Conservation (phyloP, 2,113 vertebrate species). For the Atherinomorus stipes region DNA sequence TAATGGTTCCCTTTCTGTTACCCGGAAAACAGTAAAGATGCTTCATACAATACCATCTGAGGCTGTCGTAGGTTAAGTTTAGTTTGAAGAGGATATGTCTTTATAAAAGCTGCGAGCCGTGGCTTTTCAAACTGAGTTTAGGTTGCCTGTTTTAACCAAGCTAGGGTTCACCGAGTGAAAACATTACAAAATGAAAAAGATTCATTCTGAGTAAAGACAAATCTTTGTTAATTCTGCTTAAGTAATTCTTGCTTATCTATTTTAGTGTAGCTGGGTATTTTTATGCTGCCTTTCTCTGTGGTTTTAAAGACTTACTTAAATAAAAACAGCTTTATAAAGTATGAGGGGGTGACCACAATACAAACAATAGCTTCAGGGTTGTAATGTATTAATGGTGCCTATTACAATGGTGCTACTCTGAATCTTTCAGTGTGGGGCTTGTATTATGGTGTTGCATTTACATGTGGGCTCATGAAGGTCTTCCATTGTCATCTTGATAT, state of each 20-base stretch:
- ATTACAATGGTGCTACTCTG: neutral
- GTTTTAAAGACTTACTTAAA: neutral
- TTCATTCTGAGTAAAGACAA: neutral
- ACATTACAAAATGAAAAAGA: no score
- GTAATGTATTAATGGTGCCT: neutral
- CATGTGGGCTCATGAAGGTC: no score
- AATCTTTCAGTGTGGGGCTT: neutral
- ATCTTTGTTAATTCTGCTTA: neutral
- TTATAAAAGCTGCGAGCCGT: no score
- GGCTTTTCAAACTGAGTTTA: neutral
- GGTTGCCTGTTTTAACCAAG: neutral
- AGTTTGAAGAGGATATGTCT: neutral
- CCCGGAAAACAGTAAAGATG: no score
- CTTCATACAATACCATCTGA: no score
- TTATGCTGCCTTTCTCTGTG: neutral
- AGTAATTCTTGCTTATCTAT: no score
- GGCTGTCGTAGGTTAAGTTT: neutral
- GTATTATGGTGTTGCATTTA: no score
- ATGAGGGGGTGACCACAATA: neutral
- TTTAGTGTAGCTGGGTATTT: neutral
- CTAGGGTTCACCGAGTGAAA: neutral
- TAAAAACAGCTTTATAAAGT: slow-evolving; percentile 10
- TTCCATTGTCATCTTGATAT: neutral
- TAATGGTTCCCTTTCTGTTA: neutral
- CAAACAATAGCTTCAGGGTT: slow-evolving; percentile 6